Percentiles rank a stretch among this genome's conserved stretches.
Evolutionary conservation across 2,797 vertebrate genomes (phyloP).

Genomic region (Steatocranus sp.): DNA sequence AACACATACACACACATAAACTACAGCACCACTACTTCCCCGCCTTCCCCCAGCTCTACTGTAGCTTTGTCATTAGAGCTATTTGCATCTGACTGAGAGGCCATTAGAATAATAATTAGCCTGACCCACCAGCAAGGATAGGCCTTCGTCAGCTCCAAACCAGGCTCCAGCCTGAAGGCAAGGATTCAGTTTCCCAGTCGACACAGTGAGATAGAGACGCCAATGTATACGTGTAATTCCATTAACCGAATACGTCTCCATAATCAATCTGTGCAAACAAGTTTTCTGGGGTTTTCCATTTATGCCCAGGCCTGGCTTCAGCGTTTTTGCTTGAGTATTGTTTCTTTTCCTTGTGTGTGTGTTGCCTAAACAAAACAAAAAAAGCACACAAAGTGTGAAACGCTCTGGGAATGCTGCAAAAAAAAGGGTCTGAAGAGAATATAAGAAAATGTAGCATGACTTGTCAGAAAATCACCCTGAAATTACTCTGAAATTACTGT

Average conservation of each 20-base stretch:
- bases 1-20: background rate
- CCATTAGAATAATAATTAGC: conserved; percentile 85
- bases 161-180: conserved; percentile 49
- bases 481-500: conserved; percentile 33
- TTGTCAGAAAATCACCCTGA: conserved; percentile 26
- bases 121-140: conserved; percentile 74
- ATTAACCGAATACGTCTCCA: conserved; percentile 42
- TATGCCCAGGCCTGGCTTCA: background rate
- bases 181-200: background rate
- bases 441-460: conserved; percentile 14
- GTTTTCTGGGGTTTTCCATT: conserved; percentile 19
- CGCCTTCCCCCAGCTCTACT: conserved; percentile 21
- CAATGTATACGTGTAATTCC: conserved; percentile 38
- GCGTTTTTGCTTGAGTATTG: background rate
- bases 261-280: conserved; percentile 49
- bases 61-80: conserved; percentile 74
- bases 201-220: background rate
- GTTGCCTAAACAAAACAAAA: background rate
- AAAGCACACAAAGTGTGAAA: background rate
- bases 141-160: conserved; percentile 60
- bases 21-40: background rate
- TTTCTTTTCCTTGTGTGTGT: background rate
- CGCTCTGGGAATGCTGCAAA: background rate
- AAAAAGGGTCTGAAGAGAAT: background rate
- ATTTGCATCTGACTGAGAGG: conserved; percentile 82